A percentile compares a stretch with the other conserved stretches of the same genome.
phyloP scores from a whole-genome alignment of 1,140 invertebrate species.

The Phortica variegata region DNA sequence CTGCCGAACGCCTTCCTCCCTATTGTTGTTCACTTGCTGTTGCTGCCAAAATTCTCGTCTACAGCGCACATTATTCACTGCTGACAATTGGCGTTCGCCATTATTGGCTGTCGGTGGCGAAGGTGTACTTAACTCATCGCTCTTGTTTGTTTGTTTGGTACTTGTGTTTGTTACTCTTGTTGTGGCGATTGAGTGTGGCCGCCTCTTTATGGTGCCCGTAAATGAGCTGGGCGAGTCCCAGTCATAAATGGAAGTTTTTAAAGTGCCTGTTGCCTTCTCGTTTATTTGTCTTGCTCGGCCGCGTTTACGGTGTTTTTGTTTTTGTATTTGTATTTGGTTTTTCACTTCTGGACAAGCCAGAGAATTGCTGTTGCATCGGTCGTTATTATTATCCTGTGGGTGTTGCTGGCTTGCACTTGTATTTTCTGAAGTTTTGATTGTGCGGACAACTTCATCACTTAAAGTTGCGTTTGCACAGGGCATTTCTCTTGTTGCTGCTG shows the following conservation, averaged over 20 bases:
- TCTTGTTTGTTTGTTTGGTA: too few species aligned
- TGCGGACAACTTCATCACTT: too few species aligned
- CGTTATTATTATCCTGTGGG: constrained; percentile 9
- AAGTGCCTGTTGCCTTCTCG: not conserved
- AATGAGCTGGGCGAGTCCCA: constrained; percentile 22
- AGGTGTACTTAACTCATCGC: too few species aligned
- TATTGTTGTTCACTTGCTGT: not conserved
- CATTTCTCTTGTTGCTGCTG: not conserved
- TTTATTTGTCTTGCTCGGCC: not conserved
- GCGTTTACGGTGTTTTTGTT: too few species aligned
- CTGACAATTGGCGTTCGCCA: too few species aligned
- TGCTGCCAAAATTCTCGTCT: not conserved
- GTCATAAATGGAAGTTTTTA: constrained; percentile 21
- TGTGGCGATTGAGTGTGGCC: constrained; percentile 9
- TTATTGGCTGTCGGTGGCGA: too few species aligned
- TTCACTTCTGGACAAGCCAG: too few species aligned
- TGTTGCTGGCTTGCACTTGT: not conserved
- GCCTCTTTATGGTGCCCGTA: constrained; percentile 19
- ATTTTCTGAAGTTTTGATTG: not conserved
- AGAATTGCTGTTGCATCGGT: not conserved
- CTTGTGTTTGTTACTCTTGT: not conserved
- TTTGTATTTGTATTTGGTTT: too few species aligned
- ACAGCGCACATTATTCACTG: not conserved
- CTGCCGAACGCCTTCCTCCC: constrained; percentile 3
- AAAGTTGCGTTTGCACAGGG: not conserved